Conservation (phyloP, 2,888 invertebrate genomes). For the Protodeltote pygarga region DNA sequence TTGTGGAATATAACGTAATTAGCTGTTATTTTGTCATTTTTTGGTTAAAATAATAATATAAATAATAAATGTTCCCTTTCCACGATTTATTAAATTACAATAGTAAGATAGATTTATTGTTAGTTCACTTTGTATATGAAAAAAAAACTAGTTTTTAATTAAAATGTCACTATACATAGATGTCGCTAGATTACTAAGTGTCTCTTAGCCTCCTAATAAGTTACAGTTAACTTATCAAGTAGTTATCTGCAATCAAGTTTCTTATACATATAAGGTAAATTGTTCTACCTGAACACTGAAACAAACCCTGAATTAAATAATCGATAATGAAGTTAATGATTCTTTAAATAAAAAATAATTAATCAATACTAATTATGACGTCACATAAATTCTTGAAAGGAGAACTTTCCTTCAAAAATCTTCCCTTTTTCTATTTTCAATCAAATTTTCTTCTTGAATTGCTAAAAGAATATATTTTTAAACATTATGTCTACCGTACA, state of each 20-base stretch:
- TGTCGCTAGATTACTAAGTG: constrained; percentile 32
- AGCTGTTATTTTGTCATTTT: constrained; percentile 4
- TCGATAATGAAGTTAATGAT: too few relatives aligned
- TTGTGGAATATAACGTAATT: constrained; percentile 41
- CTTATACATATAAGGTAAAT: too few relatives aligned
- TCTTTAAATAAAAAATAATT: too few relatives aligned
- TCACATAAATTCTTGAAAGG: too few relatives aligned
- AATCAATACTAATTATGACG: too few relatives aligned
- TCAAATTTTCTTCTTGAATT: constrained; percentile 3
- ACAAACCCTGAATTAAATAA: too few relatives aligned
- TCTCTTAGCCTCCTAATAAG: too few relatives aligned
- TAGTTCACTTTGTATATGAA: constrained; percentile 14
- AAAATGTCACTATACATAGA: constrained; percentile 23
- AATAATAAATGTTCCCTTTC: constrained; percentile 25
- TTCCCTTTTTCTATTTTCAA: constrained; percentile 2
- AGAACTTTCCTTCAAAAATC: not conserved
- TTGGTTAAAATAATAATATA: not conserved
- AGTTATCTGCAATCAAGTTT: too few relatives aligned
- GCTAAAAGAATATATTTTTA: constrained; percentile 39
- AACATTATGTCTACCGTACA: too few relatives aligned
- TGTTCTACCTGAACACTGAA: too few relatives aligned
- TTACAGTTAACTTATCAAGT: too few relatives aligned
- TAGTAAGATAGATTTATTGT: constrained; percentile 1
- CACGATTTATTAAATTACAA: constrained; percentile 9
- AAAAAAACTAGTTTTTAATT: constrained; percentile 13